phyloP scores from a whole-genome alignment of 2,888 invertebrate species.

The Phlogophora meticulosa region DNA sequence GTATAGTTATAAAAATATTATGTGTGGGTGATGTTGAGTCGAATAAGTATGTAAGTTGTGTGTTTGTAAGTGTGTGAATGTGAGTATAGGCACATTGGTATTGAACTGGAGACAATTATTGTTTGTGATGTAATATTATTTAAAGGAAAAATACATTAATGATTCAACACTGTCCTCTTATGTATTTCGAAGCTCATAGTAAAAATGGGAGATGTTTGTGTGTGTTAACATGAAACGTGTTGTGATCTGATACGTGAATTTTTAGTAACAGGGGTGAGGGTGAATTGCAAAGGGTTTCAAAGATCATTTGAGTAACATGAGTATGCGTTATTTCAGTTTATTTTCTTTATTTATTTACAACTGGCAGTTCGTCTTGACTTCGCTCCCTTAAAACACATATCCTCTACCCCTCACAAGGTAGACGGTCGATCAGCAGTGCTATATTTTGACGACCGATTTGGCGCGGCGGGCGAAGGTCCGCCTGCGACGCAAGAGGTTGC shows the following conservation, averaged over 20 bases:
- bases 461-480: too few relatives aligned
- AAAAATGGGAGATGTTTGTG: too few relatives aligned
- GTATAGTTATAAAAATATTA: neutral
- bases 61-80: neutral
- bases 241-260: neutral
- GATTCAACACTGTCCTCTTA: too few relatives aligned
- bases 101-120: neutral
- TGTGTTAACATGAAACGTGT: neutral
- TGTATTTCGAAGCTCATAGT: too few relatives aligned
- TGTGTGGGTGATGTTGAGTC: slow-evolving; percentile 12
- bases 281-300: neutral
- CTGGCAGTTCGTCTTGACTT: too few relatives aligned
- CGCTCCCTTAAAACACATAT: too few relatives aligned
- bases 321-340: neutral
- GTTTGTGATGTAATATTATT: neutral
- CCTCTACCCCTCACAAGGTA: too few relatives aligned
- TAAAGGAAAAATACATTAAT: neutral
- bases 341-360: neutral
- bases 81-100: neutral
- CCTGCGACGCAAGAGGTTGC: too few relatives aligned
- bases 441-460: too few relatives aligned
- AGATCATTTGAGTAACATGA: neutral
- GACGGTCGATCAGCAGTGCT: too few relatives aligned
- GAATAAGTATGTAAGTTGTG: neutral
- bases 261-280: slow-evolving; percentile 10